A percentile compares a stretch with the other conserved stretches of the same genome.
phyloP scores from a whole-genome alignment of 1,140 invertebrate genomes.

The Heliconius hewitsoni region DNA sequence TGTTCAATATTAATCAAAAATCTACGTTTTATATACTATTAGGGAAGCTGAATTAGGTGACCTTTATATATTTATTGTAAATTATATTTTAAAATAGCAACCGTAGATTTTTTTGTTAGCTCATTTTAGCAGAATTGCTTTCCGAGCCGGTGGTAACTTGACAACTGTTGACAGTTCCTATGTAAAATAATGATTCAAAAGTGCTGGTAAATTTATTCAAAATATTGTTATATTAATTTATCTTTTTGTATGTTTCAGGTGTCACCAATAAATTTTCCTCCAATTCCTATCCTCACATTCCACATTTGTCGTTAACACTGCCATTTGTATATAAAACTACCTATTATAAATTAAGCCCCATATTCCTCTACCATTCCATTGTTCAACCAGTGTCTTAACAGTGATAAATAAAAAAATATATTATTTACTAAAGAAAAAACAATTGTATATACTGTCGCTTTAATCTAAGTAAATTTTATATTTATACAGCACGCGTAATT shows the following conservation, averaged over 20 bases:
- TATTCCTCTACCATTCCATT: slow-evolving; percentile 38
- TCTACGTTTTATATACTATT: too few species aligned
- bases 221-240: too few species aligned
- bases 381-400: slow-evolving; percentile 41
- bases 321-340: slow-evolving; percentile 35
- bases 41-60: too few species aligned
- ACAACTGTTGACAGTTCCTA: too few species aligned
- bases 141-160: too few species aligned
- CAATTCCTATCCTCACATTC: slow-evolving; percentile 34
- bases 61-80: too few species aligned
- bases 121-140: too few species aligned
- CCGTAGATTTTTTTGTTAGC: too few species aligned
- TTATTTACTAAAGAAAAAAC: not conserved
- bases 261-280: slow-evolving; percentile 15
- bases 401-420: slow-evolving; percentile 34
- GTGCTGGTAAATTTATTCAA: too few species aligned
- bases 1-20: too few species aligned
- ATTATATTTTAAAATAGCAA: too few species aligned
- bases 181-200: too few species aligned
- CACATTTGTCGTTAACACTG: slow-evolving; percentile 34
- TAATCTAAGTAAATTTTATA: slow-evolving; percentile 17
- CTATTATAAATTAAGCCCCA: slow-evolving; percentile 14
- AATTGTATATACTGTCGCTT: slow-evolving; percentile 11
- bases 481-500: slow-evolving; percentile 18
- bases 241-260: slow-evolving; percentile 38